A percentile compares a stretch with the other conserved stretches of the same genome.
Evolutionary conservation across 2,888 invertebrate species (phyloP).

Genomic region (Hecatera dysodea): DNA sequence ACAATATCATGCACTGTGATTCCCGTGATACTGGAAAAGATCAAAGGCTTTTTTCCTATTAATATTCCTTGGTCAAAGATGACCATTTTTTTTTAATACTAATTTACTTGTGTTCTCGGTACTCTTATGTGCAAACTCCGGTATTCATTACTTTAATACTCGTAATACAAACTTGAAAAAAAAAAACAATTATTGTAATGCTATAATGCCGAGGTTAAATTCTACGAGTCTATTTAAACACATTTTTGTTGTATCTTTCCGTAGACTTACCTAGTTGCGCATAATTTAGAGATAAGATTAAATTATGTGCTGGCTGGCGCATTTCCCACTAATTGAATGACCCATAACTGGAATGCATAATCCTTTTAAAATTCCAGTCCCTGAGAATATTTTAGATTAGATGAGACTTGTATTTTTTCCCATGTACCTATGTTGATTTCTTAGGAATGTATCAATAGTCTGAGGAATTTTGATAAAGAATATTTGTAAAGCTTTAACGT

Average conservation of each 20-base stretch:
- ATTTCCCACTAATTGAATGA: constrained; percentile 45
- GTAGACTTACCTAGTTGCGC: constrained; percentile 35
- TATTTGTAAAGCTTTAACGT: neutral
- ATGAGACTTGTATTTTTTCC: neutral
- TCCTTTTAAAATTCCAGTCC: constrained; percentile 42
- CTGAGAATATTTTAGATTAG: constrained; percentile 24
- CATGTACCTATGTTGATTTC: neutral
- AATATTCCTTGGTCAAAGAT: neutral
- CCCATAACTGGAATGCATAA: constrained; percentile 33
- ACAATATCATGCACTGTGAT: neutral
- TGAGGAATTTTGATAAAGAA: neutral
- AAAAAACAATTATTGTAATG: constrained; percentile 21
- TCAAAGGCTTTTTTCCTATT: neutral
- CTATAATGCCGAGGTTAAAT: constrained; percentile 6
- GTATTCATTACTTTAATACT: neutral
- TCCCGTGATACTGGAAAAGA: neutral
- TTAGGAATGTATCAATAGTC: neutral
- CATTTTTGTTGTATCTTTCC: constrained; percentile 17
- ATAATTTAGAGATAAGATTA: constrained; percentile 47
- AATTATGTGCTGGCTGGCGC: constrained; percentile 34
- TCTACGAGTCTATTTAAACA: constrained; percentile 34
- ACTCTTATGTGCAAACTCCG: neutral
- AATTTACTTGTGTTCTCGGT: neutral
- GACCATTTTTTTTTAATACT: neutral
- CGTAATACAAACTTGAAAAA: neutral